These are phyloP conservation scores for Bucco capensis DNA, from an alignment of 2,113 vertebrate genomes.

Conservation along the genomic window DNA sequence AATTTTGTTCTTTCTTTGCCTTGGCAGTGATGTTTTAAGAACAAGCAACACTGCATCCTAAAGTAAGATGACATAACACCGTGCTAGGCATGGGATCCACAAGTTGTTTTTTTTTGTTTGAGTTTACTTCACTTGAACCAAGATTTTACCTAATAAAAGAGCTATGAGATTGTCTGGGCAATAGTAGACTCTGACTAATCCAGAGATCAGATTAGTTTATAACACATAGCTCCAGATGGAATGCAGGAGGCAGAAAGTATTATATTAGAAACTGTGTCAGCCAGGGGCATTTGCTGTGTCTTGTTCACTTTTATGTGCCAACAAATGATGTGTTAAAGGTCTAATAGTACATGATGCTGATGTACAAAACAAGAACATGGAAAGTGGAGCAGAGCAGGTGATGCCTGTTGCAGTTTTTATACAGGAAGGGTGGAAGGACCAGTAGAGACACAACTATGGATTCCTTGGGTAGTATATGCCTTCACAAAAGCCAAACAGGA, in stretches of 20 bases:
- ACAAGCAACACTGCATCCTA: background rate
- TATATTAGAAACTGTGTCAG: background rate
- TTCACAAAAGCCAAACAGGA: background rate
- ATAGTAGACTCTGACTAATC: background rate
- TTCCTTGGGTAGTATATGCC: rapidly evolving
- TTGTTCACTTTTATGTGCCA: background rate
- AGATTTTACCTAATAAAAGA: background rate
- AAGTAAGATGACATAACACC: background rate
- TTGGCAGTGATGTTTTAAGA: background rate
- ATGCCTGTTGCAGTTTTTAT: background rate
- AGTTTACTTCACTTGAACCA: background rate
- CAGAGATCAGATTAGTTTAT: background rate
- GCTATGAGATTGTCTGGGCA: background rate
- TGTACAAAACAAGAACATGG: background rate
- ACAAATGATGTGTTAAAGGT: background rate
- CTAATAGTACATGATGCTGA: background rate
- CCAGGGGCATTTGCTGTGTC: background rate
- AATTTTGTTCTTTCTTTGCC: background rate
- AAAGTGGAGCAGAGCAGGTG: background rate
- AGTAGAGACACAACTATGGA: background rate
- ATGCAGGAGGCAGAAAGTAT: rapidly evolving
- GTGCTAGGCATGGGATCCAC: background rate
- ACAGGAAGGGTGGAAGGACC: background rate
- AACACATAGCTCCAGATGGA: background rate
- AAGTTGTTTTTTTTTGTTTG: background rate